phyloP scores from a whole-genome alignment of 2,888 invertebrate genomes.

The Allophyes oxyacanthae region DNA sequence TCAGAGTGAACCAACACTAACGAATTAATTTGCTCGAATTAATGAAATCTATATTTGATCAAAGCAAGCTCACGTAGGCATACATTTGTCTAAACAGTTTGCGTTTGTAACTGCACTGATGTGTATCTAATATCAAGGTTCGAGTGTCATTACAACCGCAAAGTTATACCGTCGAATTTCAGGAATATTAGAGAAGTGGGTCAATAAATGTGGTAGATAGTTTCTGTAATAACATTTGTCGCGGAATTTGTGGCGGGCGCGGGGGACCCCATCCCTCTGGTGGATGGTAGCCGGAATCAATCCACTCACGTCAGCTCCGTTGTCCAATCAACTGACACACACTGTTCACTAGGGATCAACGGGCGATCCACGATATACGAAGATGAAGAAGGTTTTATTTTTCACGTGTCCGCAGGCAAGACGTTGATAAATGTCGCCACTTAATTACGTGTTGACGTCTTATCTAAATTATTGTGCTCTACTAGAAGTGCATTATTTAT shows the following conservation, averaged over 20 bases:
- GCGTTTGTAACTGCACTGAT: constrained; percentile 43
- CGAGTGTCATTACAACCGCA: constrained; percentile 57
- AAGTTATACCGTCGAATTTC: constrained; percentile 60
- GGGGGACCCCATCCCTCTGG: constrained; percentile 12
- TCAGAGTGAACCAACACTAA: constrained; percentile 31
- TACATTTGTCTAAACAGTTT: constrained; percentile 54
- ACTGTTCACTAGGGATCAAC: constrained; percentile 82
- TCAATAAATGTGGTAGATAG: constrained; percentile 78
- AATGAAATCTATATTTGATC: constrained; percentile 49
- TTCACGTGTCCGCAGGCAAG: constrained; percentile 52
- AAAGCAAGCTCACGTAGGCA: constrained; percentile 49
- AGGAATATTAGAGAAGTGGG: constrained; percentile 69
- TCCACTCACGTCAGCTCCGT: constrained; percentile 84
- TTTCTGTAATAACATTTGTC: constrained; percentile 83
- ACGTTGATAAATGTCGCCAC: constrained; percentile 61
- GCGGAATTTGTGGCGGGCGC: constrained; percentile 67
- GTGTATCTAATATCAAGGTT: constrained; percentile 54
- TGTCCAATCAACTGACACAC: constrained; percentile 87
- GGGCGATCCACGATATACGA: constrained; percentile 59
- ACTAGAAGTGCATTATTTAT: constrained; percentile 2
- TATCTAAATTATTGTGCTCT: constrained; percentile 49
- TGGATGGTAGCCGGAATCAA: constrained; percentile 76
- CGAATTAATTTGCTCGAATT: constrained; percentile 44
- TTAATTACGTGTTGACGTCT: constrained; percentile 60
- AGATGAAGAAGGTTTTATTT: constrained; percentile 63